Evolutionary conservation across 2,113 vertebrate genomes (phyloP).

Genomic region (Aleadryas rufinucha): DNA sequence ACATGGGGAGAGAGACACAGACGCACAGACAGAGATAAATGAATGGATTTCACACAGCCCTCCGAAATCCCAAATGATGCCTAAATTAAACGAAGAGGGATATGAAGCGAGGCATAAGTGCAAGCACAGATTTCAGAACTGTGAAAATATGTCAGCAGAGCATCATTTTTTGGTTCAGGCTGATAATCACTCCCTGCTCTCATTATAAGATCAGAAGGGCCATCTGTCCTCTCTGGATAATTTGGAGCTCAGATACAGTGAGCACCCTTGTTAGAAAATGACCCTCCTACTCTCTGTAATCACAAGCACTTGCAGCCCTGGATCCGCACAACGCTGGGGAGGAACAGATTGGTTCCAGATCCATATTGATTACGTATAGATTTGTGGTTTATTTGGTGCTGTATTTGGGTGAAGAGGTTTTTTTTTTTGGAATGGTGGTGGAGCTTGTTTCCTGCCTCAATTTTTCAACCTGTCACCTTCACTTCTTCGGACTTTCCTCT

Average conservation of each 20-base stretch:
- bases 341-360: slow-evolving; percentile 28
- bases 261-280: slow-evolving; percentile 61
- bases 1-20: slow-evolving; percentile 14
- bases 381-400: neutral
- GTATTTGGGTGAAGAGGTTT: neutral
- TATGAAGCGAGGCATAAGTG: slow-evolving; percentile 47
- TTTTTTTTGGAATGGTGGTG: neutral
- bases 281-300: slow-evolving; percentile 43
- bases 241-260: slow-evolving; percentile 62
- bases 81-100: slow-evolving; percentile 36
- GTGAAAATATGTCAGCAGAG: slow-evolving; percentile 67
- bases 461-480: neutral
- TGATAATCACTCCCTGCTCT: slow-evolving; percentile 58
- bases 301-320: slow-evolving; percentile 31
- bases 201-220: slow-evolving; percentile 66
- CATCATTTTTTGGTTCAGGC: slow-evolving; percentile 65
- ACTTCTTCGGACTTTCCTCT: neutral
- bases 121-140: slow-evolving; percentile 65
- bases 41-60: slow-evolving; percentile 44
- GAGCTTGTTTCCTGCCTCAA: neutral
- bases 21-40: slow-evolving; percentile 19
- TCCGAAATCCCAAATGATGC: slow-evolving; percentile 26
- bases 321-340: neutral
- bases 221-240: slow-evolving; percentile 64
- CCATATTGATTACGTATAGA: slow-evolving; percentile 13